A percentile compares a stretch with the other conserved stretches of the same genome.
These are phyloP conservation scores for Limnephilus rhombicus DNA, from an alignment of 2,888 invertebrate genomes.

Conservation along the genomic window DNA sequence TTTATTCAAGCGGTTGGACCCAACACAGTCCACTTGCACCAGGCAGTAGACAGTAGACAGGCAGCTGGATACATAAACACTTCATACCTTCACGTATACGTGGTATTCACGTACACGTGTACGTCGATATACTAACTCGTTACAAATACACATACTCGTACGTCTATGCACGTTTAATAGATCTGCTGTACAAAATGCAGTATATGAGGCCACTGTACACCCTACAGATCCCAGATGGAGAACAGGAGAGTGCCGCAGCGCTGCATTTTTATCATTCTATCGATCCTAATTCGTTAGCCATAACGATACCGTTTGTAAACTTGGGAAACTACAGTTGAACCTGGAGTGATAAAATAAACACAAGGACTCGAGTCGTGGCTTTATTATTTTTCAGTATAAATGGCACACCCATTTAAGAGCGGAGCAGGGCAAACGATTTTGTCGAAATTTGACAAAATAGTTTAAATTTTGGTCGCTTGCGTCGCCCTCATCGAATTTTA, in stretches of 20 bases:
- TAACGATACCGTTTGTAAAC: neutral
- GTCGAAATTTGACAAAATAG: no score
- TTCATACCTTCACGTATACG: neutral
- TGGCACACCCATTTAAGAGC: neutral
- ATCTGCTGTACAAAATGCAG: neutral
- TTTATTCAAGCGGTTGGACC: constrained; percentile 29
- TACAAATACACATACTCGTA: neutral
- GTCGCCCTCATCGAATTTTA: no score
- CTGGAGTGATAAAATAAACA: neutral
- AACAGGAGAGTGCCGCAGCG: neutral
- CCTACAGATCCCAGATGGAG: neutral
- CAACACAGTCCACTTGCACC: constrained; percentile 3
- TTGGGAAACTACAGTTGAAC: neutral
- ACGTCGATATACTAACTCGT: neutral
- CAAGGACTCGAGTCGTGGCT: neutral
- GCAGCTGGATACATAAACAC: neutral
- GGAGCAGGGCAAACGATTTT: no score
- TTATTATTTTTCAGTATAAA: neutral
- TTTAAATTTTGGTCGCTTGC: no score
- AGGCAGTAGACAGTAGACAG: neutral
- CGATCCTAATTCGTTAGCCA: neutral
- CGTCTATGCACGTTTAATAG: neutral
- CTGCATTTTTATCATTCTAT: neutral
- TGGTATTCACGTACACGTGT: neutral
- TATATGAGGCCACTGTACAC: neutral